phyloP scores from a whole-genome alignment of 2,888 invertebrate species.

The Xestobium rufovillosum region DNA sequence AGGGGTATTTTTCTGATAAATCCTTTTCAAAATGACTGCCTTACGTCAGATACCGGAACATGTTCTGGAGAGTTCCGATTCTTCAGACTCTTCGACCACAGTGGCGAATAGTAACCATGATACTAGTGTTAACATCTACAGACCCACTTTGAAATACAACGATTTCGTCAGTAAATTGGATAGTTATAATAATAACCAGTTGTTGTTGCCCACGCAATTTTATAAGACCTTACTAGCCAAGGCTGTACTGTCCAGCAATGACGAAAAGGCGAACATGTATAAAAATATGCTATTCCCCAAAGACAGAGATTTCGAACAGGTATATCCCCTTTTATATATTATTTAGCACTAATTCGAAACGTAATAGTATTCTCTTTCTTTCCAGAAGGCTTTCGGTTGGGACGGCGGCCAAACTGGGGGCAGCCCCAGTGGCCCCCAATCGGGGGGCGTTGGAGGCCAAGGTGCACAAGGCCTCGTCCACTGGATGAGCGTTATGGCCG shows the following conservation, averaged over 20 bases:
- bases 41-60: slow-evolving; percentile 36
- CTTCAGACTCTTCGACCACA: slow-evolving; percentile 38
- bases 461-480: slow-evolving; percentile 77
- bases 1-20: no score
- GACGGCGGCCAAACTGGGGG: slow-evolving; percentile 46
- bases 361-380: no score
- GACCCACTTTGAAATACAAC: slow-evolving; percentile 35
- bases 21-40: slow-evolving; percentile 38
- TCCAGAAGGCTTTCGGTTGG: slow-evolving; percentile 53
- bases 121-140: slow-evolving; percentile 31
- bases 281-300: slow-evolving; percentile 43
- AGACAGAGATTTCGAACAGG: slow-evolving; percentile 43
- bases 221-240: slow-evolving; percentile 73
- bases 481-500: slow-evolving; percentile 97
- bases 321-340: slow-evolving; percentile 25
- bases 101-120: slow-evolving; percentile 30
- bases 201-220: slow-evolving; percentile 64
- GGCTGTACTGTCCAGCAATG: slow-evolving; percentile 53
- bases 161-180: slow-evolving; percentile 42
- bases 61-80: slow-evolving; percentile 39
- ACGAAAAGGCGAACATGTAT: slow-evolving; percentile 41
- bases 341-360: no score
- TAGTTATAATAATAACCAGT: slow-evolving; percentile 42
- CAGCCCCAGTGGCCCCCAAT: slow-evolving; percentile 45
- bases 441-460: slow-evolving; percentile 54